These are phyloP conservation scores for Paramuricea clavata DNA, from an alignment of 92 coral and sea anemone species.

Conservation along the genomic window DNA sequence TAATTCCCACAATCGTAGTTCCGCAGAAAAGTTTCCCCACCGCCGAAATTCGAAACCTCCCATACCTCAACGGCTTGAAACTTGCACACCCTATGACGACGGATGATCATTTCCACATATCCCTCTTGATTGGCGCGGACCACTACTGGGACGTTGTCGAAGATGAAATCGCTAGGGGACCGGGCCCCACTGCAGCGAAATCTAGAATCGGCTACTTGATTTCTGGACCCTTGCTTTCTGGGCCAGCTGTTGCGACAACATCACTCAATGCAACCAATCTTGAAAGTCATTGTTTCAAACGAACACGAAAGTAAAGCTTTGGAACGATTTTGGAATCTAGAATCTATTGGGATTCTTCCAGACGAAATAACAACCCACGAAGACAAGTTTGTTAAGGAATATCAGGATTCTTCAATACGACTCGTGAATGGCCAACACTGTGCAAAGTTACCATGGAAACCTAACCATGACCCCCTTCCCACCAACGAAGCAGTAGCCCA, in stretches of 20 bases:
- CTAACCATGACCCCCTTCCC: constrained; percentile 29
- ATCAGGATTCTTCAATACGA: constrained; percentile 36
- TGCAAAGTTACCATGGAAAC: constrained; percentile 34
- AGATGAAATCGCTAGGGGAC: constrained; percentile 53
- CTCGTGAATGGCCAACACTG: constrained; percentile 15
- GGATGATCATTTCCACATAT: constrained; percentile 54
- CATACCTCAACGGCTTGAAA: no score
- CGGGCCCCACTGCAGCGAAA: constrained; percentile 43
- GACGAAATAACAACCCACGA: background rate
- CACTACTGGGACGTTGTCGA: constrained; percentile 73
- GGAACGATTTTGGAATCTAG: constrained; percentile 55
- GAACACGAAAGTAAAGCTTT: constrained; percentile 37
- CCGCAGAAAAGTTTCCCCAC: constrained; percentile 52
- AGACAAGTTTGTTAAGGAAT: background rate
- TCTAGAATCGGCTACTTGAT: constrained; percentile 51
- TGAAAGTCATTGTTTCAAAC: constrained; percentile 19
- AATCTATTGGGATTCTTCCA: constrained; percentile 41
- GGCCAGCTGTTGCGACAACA: background rate
- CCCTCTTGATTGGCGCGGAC: constrained; percentile 70
- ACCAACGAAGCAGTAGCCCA: constrained; percentile 38
- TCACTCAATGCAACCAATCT: background rate
- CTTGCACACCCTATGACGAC: constrained; percentile 72
- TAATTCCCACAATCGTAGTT: constrained; percentile 54
- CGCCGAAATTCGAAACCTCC: constrained; percentile 37
- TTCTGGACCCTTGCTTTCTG: background rate